phyloP scores from a whole-genome alignment of 2,797 vertebrate genomes.

The Orientallactaga sibirica region DNA sequence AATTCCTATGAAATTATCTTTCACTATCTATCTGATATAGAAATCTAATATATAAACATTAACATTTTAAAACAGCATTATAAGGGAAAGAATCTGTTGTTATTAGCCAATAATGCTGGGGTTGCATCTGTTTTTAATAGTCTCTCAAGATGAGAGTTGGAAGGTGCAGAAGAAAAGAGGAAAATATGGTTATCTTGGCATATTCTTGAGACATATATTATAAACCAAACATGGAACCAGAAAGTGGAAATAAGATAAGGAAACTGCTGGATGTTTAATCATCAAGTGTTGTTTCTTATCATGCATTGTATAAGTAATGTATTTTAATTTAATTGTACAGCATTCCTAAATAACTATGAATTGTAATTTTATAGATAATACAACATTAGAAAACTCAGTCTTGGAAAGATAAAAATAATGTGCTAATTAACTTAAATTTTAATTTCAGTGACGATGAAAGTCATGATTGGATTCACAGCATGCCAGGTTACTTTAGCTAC shows the following conservation, averaged over 20 bases:
- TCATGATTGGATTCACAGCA: background rate
- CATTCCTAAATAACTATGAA: background rate
- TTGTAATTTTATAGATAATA: constrained; percentile 2
- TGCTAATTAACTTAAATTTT: background rate
- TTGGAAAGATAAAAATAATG: constrained; percentile 13
- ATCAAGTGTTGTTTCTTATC: background rate
- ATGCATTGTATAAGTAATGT: background rate
- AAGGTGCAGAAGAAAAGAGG: background rate
- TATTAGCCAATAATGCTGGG: no score
- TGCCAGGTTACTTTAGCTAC: background rate
- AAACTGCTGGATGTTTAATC: background rate
- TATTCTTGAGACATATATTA: background rate
- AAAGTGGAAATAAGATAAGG: background rate
- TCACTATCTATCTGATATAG: background rate
- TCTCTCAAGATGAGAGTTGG: background rate
- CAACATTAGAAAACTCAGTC: background rate
- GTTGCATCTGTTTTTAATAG: background rate
- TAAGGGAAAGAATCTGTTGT: background rate
- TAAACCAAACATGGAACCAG: background rate
- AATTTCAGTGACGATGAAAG: background rate
- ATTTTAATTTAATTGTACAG: background rate
- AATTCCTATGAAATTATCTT: background rate
- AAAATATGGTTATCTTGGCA: background rate
- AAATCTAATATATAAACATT: no score
- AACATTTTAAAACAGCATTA: background rate